Conservation (phyloP, 2,113 vertebrate genomes). For the Nothobranchius furzeri region DNA sequence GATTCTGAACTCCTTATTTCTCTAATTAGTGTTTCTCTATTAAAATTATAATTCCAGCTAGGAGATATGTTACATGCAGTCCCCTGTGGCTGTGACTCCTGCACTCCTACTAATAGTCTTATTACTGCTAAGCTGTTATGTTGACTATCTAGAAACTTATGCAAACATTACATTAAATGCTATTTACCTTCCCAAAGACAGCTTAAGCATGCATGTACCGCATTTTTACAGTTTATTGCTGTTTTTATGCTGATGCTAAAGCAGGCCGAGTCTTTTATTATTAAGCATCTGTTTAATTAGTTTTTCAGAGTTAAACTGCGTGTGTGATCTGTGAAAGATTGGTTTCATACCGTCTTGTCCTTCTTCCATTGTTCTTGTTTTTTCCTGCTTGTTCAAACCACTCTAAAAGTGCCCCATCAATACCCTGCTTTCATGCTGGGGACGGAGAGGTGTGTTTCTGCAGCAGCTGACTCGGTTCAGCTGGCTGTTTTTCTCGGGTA, state of each 20-base stretch:
- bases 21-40: conserved; percentile 42
- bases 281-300: not conserved
- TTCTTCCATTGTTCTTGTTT: conserved; percentile 17
- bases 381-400: conserved; percentile 32
- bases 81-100: conserved; percentile 42
- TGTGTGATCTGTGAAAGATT: conserved; percentile 5
- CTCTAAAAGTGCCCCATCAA: conserved; percentile 41
- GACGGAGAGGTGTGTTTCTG: conserved; percentile 25
- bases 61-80: conserved; percentile 24
- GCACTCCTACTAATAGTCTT: conserved; percentile 32
- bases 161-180: conserved; percentile 24
- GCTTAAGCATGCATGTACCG: conserved; percentile 3
- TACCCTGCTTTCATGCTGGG: conserved; percentile 28
- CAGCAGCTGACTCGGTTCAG: conserved; percentile 26
- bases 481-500: conserved; percentile 27
- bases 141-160: conserved; percentile 27
- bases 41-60: conserved; percentile 18
- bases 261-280: not conserved
- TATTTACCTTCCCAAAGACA: conserved; percentile 15
- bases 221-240: conserved; percentile 1
- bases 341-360: conserved; percentile 8
- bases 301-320: not conserved
- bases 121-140: conserved; percentile 27
- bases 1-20: conserved; percentile 25
- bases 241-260: not conserved